Percentiles rank a stretch among this genome's conserved stretches.
Conservation (phyloP, 2,113 vertebrate genomes). For the Aramus guarauna region DNA sequence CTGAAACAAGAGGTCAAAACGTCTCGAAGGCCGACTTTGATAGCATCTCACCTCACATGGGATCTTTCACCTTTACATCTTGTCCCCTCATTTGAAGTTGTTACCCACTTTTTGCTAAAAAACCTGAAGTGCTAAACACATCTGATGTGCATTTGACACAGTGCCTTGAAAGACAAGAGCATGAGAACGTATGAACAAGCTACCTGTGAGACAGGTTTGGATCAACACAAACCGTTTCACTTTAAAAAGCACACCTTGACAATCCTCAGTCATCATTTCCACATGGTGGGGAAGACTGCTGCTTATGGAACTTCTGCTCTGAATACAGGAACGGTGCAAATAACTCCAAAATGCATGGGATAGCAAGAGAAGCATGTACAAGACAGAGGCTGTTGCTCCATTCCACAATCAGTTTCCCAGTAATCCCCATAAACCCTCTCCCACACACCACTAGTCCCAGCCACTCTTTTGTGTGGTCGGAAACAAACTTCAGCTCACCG, state of each 20-base stretch:
- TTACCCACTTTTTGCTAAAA: neutral
- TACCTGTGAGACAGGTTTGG: neutral
- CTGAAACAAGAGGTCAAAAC: constrained; percentile 73
- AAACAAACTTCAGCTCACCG: neutral
- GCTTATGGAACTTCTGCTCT: neutral
- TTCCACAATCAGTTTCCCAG: neutral
- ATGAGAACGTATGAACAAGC: neutral
- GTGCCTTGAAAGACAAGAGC: neutral
- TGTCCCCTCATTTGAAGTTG: neutral
- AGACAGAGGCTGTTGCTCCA: neutral
- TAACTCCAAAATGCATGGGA: neutral
- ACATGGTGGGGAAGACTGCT: neutral
- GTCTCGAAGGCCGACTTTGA: neutral
- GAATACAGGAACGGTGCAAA: neutral
- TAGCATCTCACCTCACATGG: neutral
- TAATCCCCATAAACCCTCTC: neutral
- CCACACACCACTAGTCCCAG: neutral
- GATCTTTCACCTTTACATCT: neutral
- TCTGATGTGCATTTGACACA: neutral
- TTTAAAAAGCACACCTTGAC: neutral
- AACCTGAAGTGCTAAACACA: neutral
- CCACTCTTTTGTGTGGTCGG: neutral
- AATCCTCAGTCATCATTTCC: neutral
- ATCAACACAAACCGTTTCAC: neutral
- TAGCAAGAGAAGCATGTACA: neutral